Base-by-base conservation (phyloP, 2,888 invertebrate species). In the Onthophagus sagittarius region DNA sequence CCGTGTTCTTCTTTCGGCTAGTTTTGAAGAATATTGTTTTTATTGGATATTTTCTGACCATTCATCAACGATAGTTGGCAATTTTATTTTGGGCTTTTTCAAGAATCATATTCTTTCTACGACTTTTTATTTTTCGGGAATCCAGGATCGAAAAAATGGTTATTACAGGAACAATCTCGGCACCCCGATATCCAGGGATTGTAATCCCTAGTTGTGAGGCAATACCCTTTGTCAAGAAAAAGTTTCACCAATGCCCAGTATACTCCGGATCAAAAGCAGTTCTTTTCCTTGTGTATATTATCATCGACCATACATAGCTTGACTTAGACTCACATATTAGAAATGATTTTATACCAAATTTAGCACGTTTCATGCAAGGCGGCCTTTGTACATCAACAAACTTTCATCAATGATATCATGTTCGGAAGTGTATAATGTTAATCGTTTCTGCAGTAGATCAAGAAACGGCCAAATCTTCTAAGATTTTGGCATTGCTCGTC, bases 331-430 rank as follows among this genome's bases (percentile, higher is more conserved):
- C 81, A 74, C 80, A 81, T 14, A 82, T 74, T 69, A 80, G 72
- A 72, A 76, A 82, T 0, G 72, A 75, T 79, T 82, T 82, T 73
- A 82, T 80, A 5, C 79, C 80, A 76, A 81, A 82, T 71, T 80
- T 72, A 2, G 79, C 73, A 67, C 80, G 64, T 78, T 82, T 82
- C 81, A 82, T 11, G 79, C 77, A 15, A 82, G 71, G 23, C 79
- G 70, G 14, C 80, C 80, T 77, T 81, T 81, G 69, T 76, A 81
- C 73, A 80, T 72, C 63, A 81, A 69, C 31, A 81, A 72, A 76
- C 80, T 81, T 73, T 80, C 79, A 75, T 80, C 79, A 15, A 80
- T 78, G 1, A 79, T 73, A 70, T 80, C 75, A 75, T 71, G 63
- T 70, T 80, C 77, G n/a, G 75, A 74, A 23, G 53, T 73, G 70